Percentiles rank a stretch among this genome's conserved stretches.
phyloP scores from a whole-genome alignment of 2,888 invertebrate genomes.

The Lepetodrilus schrolli region DNA sequence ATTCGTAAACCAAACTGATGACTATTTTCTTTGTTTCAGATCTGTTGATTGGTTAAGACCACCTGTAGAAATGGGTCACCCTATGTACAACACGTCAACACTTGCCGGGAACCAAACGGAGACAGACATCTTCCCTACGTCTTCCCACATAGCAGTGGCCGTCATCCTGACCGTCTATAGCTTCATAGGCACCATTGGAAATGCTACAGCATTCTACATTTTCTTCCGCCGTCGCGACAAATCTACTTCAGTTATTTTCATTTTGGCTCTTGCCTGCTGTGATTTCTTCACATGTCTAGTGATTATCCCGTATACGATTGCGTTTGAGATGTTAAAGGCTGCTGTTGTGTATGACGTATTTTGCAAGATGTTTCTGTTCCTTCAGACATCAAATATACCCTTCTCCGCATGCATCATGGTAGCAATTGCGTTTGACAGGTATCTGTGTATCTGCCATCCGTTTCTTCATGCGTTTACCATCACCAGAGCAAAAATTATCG shows the following conservation, averaged over 20 bases:
- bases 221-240: conserved; percentile 65
- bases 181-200: conserved; percentile 69
- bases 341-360: conserved; percentile 30
- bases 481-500: conserved; percentile 44
- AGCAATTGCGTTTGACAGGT: conserved; percentile 49
- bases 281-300: conserved; percentile 64
- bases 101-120: background rate
- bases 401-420: conserved; percentile 49
- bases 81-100: background rate
- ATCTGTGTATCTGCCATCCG: conserved; percentile 51
- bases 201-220: conserved; percentile 71
- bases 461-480: conserved; percentile 43
- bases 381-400: conserved; percentile 45
- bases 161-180: conserved; percentile 59
- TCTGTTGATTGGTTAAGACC: too few relatives aligned
- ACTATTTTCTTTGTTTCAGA: too few relatives aligned
- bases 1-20: too few relatives aligned
- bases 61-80: background rate
- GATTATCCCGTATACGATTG: conserved; percentile 61
- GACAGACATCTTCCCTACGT: background rate
- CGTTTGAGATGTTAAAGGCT: conserved; percentile 39
- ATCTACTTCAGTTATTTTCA: conserved; percentile 70
- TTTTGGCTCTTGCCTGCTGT: conserved; percentile 65
- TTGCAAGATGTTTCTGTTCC: conserved; percentile 42
- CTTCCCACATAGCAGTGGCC: conserved; percentile 37